phyloP scores from a whole-genome alignment of 2,113 vertebrate species.

The Amphilophus citrinellus region DNA sequence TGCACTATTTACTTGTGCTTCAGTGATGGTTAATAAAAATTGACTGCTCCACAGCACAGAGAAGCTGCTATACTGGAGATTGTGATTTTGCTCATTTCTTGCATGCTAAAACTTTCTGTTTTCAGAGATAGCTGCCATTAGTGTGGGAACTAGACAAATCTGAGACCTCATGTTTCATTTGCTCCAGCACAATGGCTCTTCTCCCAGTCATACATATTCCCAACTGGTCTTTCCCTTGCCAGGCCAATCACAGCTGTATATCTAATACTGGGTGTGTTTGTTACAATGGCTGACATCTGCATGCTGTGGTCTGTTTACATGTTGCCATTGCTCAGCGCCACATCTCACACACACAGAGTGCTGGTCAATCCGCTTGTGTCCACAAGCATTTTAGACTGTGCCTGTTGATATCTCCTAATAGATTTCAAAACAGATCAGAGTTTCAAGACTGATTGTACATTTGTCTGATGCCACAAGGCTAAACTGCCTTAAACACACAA shows the following conservation, averaged over 20 bases:
- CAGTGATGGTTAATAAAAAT: neutral
- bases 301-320: neutral
- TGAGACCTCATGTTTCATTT: constrained; percentile 6
- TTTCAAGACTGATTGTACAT: neutral
- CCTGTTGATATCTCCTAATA: too few species aligned
- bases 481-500: neutral
- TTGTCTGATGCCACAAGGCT: neutral
- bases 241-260: constrained; percentile 3
- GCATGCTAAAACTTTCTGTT: neutral
- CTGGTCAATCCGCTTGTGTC: neutral
- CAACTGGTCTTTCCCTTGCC: neutral
- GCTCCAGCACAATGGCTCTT: neutral
- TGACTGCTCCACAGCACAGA: neutral
- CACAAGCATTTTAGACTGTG: too few species aligned
- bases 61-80: neutral
- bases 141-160: neutral
- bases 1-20: neutral
- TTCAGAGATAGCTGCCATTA: neutral
- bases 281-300: neutral
- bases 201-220: neutral
- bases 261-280: neutral
- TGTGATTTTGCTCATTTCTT: neutral
- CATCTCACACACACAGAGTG: neutral
- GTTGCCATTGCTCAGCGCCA: neutral
- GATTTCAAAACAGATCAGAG: too few species aligned